phyloP scores from a whole-genome alignment of 2,888 invertebrate genomes.

The Protonemura montana region DNA sequence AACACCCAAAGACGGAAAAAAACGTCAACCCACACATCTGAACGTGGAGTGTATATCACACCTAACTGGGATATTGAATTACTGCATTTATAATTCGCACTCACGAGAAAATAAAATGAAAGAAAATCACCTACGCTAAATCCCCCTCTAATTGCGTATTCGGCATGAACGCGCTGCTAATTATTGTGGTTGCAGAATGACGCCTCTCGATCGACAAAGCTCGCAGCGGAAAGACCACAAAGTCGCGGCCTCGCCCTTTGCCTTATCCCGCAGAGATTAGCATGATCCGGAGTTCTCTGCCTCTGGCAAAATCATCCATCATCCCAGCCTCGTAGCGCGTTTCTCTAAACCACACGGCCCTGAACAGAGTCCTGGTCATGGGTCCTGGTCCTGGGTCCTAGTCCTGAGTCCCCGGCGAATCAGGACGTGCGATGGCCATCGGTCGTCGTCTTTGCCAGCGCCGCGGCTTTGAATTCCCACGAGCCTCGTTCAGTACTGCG shows the following conservation, averaged over 20 bases:
- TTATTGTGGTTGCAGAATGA: neutral
- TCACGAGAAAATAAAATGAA: neutral
- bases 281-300: too few relatives aligned
- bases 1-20: neutral
- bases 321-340: neutral
- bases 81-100: neutral
- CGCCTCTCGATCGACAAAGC: neutral
- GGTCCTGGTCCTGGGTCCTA: neutral
- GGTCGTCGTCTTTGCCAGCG: neutral
- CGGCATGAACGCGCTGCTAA: neutral
- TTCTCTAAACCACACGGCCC: too few relatives aligned
- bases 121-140: conserved; percentile 7
- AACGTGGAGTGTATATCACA: neutral
- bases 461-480: neutral
- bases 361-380: too few relatives aligned
- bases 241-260: too few relatives aligned
- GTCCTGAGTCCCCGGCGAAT: neutral
- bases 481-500: neutral
- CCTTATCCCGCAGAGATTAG: too few relatives aligned
- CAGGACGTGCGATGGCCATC: neutral
- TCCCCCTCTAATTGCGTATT: conserved; percentile 20
- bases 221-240: too few relatives aligned
- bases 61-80: neutral
- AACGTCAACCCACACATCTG: neutral
- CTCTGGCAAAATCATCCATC: neutral